Base-by-base conservation (phyloP, 2,888 invertebrate species). In the Dasypogon diadema region DNA sequence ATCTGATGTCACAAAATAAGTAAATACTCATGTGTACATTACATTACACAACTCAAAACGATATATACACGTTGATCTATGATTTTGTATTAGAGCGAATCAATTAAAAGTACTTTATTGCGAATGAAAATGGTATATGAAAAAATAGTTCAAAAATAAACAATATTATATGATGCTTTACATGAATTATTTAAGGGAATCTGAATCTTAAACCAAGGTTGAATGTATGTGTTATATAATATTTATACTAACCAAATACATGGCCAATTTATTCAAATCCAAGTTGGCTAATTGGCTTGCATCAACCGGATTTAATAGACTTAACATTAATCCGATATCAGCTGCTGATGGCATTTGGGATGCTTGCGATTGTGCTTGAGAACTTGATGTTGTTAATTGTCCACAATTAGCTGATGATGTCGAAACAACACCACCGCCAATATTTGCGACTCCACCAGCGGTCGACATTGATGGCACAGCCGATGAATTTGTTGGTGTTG, bases 251-350 rank as follows among this genome's bases (percentile, higher is more conserved):
- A 92, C 92, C 90, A 92, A 87, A 85, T 92, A 92, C 88, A 92
- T 90, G 82, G 92, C 90, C 84, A 92, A 88, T 85, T 92, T 91
- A 84, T 92, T 92, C 81, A 92, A 87, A 84, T 92, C 92, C 91
- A 91, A 91, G 85, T 90, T 91, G 83, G 91, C 91, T 85, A 91
- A 88, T 83, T 90, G 90, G 79, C 87, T 88, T 82, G 88, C 88
- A 81, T 86, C 86, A 79, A 84, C 84, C 75, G 86, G 85, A 83
- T 86, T 86, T 78, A 86, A 82, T 46, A 86, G 83, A 80, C 84
- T 86, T 74, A 86, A 82, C 85, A 86, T 86, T 77, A 86, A 81
- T 79, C 84, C 84, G 75, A 86, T 86, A 81, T 86, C 86, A 78
- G 86, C 86, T 74, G 86, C 85, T 42, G 86, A 83, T 81, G 86